Percentiles rank a stretch among this genome's conserved stretches.
These are phyloP conservation scores for Diprion similis DNA, from an alignment of 1,140 invertebrate genomes.

Conservation along the genomic window DNA sequence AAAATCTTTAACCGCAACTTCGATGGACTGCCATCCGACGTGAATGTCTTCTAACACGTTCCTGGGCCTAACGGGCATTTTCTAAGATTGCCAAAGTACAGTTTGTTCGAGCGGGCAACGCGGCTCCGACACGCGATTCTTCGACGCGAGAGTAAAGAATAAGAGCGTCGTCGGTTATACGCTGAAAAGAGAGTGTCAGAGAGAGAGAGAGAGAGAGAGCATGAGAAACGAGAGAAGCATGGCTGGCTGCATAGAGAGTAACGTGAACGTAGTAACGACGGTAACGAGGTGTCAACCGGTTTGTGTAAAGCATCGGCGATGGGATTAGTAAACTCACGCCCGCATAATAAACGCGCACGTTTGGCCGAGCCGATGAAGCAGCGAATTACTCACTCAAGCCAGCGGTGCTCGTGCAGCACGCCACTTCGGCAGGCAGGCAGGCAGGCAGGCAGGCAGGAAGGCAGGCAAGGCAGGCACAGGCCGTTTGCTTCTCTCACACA, in stretches of 20 bases:
- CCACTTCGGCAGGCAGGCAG: not conserved
- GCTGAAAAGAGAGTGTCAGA: slow-evolving; percentile 27
- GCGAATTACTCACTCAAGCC: not conserved
- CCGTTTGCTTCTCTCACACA: not conserved
- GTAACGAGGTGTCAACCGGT: too few relatives aligned
- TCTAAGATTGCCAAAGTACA: too few relatives aligned
- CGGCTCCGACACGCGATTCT: too few relatives aligned
- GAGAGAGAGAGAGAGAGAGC: slow-evolving; percentile 12
- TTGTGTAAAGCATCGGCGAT: not conserved
- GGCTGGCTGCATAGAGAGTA: not conserved
- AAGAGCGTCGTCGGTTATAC: not conserved
- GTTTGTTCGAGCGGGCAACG: too few relatives aligned
- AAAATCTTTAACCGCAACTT: too few relatives aligned
- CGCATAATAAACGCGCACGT: slow-evolving; percentile 7
- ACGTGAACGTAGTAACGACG: not conserved
- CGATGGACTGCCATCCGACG: too few relatives aligned
- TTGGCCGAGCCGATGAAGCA: not conserved
- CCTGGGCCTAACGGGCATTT: too few relatives aligned
- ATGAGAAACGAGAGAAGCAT: not conserved
- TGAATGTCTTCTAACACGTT: too few relatives aligned
- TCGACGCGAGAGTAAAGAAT: too few relatives aligned
- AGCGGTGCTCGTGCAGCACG: not conserved
- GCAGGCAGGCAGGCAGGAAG: not conserved
- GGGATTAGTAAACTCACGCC: not conserved
- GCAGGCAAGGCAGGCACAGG: not conserved